phyloP scores from a whole-genome alignment of 2,888 invertebrate genomes.

The Nymphalis c-album region DNA sequence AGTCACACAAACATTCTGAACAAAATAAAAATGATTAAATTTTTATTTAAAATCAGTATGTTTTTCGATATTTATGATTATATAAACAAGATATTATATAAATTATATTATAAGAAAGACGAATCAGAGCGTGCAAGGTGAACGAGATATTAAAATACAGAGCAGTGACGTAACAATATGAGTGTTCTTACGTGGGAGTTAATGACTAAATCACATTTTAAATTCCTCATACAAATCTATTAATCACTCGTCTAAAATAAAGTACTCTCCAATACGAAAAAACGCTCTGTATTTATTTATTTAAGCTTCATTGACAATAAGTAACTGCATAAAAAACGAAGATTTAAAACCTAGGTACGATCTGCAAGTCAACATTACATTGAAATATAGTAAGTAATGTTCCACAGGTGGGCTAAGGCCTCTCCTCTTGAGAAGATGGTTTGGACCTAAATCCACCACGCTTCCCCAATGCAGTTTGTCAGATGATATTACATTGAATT shows the following conservation, averaged over 20 bases:
- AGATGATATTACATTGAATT: neutral
- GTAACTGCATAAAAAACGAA: too few relatives aligned
- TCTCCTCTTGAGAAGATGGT: too few relatives aligned
- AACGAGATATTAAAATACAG: constrained; percentile 27
- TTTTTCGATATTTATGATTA: constrained; percentile 8
- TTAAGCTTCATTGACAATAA: too few relatives aligned
- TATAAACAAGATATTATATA: constrained; percentile 14
- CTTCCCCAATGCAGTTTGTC: neutral
- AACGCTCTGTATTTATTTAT: too few relatives aligned
- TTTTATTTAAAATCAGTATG: neutral
- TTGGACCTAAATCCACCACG: too few relatives aligned
- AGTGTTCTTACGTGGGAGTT: constrained; percentile 26
- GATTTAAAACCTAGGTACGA: too few relatives aligned
- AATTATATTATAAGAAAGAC: constrained; percentile 16
- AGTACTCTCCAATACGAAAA: too few relatives aligned
- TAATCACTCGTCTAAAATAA: constrained; percentile 13
- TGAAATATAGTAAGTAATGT: too few relatives aligned
- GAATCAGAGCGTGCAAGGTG: constrained; percentile 15
- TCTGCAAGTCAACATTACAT: too few relatives aligned
- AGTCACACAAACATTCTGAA: neutral
- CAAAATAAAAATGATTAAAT: neutral
- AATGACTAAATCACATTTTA: constrained; percentile 21
- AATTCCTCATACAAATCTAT: constrained; percentile 16
- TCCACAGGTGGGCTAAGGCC: too few relatives aligned
- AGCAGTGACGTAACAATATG: constrained; percentile 26